Evolutionary conservation across 2,888 invertebrate genomes (phyloP).

Genomic region (Melanostoma mellinum): DNA sequence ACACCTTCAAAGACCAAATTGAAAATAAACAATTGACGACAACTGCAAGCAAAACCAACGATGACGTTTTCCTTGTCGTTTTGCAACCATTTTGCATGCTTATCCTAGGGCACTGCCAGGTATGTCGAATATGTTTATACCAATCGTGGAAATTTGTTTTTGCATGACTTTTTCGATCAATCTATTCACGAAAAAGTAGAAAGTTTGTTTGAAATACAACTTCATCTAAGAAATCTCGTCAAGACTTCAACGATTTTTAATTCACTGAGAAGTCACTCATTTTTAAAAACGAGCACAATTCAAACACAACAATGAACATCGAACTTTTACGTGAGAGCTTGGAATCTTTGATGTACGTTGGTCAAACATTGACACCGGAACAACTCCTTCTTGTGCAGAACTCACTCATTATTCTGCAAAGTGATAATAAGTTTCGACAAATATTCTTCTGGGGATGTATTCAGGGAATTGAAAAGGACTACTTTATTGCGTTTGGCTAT

Average conservation of each 20-base stretch:
- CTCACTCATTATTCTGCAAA: conserved; percentile 89
- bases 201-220: too few relatives aligned
- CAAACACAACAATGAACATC: conserved; percentile 77
- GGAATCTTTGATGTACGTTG: conserved; percentile 83
- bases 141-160: too few relatives aligned
- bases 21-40: neutral
- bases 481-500: conserved; percentile 92
- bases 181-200: too few relatives aligned
- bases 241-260: too few relatives aligned
- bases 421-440: conserved; percentile 91
- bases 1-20: conserved; percentile 19
- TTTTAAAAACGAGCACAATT: too few relatives aligned
- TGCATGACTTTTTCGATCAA: too few relatives aligned
- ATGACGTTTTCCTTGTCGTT: too few relatives aligned
- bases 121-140: too few relatives aligned
- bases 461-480: conserved; percentile 89
- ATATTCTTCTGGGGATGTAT: conserved; percentile 95
- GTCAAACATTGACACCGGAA: conserved; percentile 88
- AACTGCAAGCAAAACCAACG: conserved; percentile 47
- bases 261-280: too few relatives aligned
- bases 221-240: too few relatives aligned
- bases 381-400: conserved; percentile 88
- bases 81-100: too few relatives aligned
- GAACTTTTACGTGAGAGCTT: conserved; percentile 80
- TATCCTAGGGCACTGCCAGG: too few relatives aligned